phyloP scores from a whole-genome alignment of 2,797 vertebrate genomes.

The Monodelphis domestica region DNA sequence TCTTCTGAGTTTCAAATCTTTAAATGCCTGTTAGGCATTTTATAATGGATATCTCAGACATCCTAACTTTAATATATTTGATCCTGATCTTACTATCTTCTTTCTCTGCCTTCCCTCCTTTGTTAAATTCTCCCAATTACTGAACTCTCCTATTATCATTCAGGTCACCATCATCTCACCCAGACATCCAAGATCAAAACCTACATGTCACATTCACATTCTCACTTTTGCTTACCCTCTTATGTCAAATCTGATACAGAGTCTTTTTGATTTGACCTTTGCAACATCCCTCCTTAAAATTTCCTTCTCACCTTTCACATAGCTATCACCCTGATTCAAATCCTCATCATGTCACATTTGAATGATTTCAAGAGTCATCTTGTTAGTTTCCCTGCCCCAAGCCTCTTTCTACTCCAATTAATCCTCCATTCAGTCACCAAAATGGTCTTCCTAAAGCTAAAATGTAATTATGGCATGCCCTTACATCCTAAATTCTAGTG shows the following conservation, averaged over 20 bases:
- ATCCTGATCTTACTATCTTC: not conserved
- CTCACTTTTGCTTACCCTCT: not conserved
- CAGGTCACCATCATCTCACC: not conserved
- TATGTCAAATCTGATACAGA: not conserved
- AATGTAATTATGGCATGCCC: too few species aligned
- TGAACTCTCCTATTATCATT: not conserved
- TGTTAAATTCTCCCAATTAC: not conserved
- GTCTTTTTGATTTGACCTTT: not conserved
- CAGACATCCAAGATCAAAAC: not conserved
- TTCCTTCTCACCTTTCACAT: not conserved
- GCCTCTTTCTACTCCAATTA: too few species aligned
- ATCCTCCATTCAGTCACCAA: too few species aligned
- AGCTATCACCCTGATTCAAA: not conserved
- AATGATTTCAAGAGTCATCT: not conserved
- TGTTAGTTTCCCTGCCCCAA: too few species aligned
- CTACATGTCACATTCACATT: not conserved
- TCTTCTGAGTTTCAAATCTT: not conserved
- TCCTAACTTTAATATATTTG: not conserved
- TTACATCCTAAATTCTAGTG: too few species aligned
- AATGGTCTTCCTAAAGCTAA: too few species aligned
- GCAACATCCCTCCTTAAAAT: not conserved
- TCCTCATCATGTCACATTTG: not conserved
- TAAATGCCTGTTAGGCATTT: not conserved
- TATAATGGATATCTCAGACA: not conserved
- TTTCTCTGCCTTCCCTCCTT: not conserved